Evolutionary conservation across 1,140 invertebrate genomes (phyloP).

Genomic region (Penaeus japonicus): DNA sequence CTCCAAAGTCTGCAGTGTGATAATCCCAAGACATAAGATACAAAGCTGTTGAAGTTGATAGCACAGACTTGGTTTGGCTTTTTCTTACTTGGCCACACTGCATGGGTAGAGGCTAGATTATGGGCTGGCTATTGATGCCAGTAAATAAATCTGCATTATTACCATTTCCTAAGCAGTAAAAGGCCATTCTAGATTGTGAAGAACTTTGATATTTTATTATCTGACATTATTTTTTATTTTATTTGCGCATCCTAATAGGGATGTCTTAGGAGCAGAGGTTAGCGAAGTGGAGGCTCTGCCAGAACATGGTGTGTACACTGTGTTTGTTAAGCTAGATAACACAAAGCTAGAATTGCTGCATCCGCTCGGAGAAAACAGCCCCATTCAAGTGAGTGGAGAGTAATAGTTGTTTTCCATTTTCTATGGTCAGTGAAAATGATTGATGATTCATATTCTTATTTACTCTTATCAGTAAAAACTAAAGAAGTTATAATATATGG

Average conservation of each 20-base stretch:
- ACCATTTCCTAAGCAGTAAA: too few relatives aligned
- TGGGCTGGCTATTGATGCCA: too few relatives aligned
- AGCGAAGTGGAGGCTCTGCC: slow-evolving; percentile 64
- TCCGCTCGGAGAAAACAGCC: slow-evolving; percentile 71
- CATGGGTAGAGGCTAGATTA: too few relatives aligned
- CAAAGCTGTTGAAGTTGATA: too few relatives aligned
- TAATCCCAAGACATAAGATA: too few relatives aligned
- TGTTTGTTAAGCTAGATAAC: slow-evolving; percentile 73
- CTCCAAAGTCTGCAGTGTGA: too few relatives aligned
- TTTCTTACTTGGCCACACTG: too few relatives aligned
- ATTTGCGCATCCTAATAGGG: slow-evolving; percentile 59
- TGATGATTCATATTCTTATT: neutral
- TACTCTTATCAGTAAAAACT: too few relatives aligned
- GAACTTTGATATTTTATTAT: neutral
- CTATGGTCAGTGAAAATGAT: neutral
- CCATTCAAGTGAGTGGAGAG: slow-evolving; percentile 64
- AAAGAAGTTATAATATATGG: too few relatives aligned
- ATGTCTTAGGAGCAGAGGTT: slow-evolving; percentile 71
- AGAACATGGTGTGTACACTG: slow-evolving; percentile 73
- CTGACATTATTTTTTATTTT: neutral
- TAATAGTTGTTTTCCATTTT: neutral
- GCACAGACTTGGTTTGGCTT: too few relatives aligned
- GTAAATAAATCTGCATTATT: too few relatives aligned
- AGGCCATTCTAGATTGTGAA: too few relatives aligned
- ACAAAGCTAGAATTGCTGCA: slow-evolving; percentile 71